phyloP scores from a whole-genome alignment of 2,113 vertebrate genomes.

The Sorex araneus region DNA sequence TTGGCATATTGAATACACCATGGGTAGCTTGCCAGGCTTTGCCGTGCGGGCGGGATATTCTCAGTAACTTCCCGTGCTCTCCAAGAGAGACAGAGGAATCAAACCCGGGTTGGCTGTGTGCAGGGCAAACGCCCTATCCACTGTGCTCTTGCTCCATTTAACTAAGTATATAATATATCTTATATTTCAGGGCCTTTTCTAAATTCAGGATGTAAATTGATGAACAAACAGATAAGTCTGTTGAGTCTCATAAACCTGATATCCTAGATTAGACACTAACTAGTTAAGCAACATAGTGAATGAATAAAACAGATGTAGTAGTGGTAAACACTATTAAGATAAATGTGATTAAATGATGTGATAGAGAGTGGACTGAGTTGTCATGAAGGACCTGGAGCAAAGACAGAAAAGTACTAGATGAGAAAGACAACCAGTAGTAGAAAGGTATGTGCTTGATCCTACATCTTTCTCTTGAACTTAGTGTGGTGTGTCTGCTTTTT shows the following conservation, averaged over 20 bases:
- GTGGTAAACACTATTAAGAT: neutral
- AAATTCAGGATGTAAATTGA: neutral
- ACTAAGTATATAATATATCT: neutral
- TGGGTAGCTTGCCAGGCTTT: too few species aligned
- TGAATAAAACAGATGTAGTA: neutral
- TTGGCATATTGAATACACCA: too few species aligned
- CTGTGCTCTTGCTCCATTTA: too few species aligned
- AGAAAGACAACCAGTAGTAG: neutral
- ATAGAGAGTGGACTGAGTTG: neutral
- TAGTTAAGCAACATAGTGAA: conserved; percentile 13
- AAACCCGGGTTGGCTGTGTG: too few species aligned
- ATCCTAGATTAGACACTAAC: neutral
- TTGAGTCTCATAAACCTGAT: conserved; percentile 10
- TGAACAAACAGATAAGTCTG: conserved; percentile 3
- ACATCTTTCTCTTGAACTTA: neutral
- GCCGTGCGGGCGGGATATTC: too few species aligned
- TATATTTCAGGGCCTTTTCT: conserved; percentile 5
- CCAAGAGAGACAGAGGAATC: too few species aligned
- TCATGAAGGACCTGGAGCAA: neutral
- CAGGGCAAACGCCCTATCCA: too few species aligned
- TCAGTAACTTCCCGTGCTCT: too few species aligned
- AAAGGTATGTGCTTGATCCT: neutral
- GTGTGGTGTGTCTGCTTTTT: neutral
- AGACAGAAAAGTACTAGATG: neutral
- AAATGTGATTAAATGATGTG: conserved; percentile 14